Conservation (phyloP, 1,140 invertebrate species). For the Drosophila orosa region DNA sequence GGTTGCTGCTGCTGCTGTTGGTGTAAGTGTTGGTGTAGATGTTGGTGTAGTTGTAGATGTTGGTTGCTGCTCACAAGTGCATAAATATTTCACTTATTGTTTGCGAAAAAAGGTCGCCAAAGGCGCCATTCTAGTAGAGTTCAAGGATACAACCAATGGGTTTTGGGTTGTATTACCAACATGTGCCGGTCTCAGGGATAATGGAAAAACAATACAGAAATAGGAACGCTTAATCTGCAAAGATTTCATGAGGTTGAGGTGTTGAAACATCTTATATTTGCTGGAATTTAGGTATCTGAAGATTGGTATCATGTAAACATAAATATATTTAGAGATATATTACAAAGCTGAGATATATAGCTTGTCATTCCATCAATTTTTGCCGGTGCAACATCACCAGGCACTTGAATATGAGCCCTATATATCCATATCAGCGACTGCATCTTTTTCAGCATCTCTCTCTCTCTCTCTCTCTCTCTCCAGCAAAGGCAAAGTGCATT, state of each 20-base stretch:
- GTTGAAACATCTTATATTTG: not conserved
- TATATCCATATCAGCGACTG: conserved; percentile 13
- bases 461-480: not conserved
- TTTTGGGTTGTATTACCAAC: not conserved
- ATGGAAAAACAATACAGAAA: not conserved
- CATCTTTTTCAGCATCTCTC: conserved; percentile 20
- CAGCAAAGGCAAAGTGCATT: conserved; percentile 52
- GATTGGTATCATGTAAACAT: no score
- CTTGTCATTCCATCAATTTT: not conserved
- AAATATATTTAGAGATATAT: not conserved
- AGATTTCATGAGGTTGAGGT: not conserved
- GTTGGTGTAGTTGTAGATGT: not conserved
- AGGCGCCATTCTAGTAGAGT: conserved; percentile 31
- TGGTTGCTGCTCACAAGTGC: conserved; percentile 22
- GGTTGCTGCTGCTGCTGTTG: no score
- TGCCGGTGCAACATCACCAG: conserved; percentile 14
- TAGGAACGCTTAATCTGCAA: not conserved
- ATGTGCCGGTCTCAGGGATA: not conserved
- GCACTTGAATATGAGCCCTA: conserved; percentile 8
- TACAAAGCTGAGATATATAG: not conserved
- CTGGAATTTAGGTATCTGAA: not conserved
- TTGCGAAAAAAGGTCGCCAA: conserved; percentile 32
- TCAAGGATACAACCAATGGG: conserved; percentile 41
- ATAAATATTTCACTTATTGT: conserved; percentile 49
- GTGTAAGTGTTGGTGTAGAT: not conserved